phyloP scores from a whole-genome alignment of 2,797 vertebrate genomes.

The Aselliscus stoliczkanus region DNA sequence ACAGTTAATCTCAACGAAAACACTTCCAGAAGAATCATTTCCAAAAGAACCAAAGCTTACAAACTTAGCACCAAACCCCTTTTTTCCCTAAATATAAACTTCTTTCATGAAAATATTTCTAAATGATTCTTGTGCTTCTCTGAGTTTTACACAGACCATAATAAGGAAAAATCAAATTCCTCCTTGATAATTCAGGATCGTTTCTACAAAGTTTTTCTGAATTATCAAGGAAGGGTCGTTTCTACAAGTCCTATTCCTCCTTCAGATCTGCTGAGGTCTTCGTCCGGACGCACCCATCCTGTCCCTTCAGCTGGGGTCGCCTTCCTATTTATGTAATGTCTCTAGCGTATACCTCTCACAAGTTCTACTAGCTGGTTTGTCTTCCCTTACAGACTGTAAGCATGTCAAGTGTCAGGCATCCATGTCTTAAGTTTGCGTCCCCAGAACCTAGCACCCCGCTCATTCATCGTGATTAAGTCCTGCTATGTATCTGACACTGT shows the following conservation, averaged over 20 bases:
- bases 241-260: background rate
- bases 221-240: too few species aligned
- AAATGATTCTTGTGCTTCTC: background rate
- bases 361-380: background rate
- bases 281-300: background rate
- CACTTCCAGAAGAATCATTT: background rate
- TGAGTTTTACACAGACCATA: background rate
- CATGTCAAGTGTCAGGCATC: background rate
- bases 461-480: background rate
- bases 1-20: background rate
- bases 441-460: background rate
- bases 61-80: background rate
- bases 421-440: background rate
- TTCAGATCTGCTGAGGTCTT: background rate
- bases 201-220: background rate
- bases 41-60: background rate
- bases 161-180: background rate
- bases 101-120: background rate
- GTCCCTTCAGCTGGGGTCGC: accelerated
- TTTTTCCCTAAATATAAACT: background rate
- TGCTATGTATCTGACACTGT: background rate
- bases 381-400: background rate
- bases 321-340: background rate
- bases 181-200: background rate
- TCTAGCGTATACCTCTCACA: background rate